phyloP scores from a whole-genome alignment of 1,140 invertebrate species.

The Lerema accius region DNA sequence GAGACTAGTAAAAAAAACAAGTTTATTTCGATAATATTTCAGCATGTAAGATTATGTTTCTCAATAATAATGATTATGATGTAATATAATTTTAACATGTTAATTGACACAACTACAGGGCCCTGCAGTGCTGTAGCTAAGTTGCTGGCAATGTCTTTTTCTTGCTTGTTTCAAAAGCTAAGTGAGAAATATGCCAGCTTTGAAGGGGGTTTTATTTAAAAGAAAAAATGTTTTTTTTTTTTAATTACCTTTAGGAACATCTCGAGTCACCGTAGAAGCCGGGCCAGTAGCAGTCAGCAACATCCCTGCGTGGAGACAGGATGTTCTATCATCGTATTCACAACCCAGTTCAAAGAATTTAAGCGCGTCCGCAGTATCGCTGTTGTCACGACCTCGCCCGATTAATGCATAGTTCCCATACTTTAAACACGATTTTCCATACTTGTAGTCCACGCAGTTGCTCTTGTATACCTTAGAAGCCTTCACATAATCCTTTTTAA shows the following conservation, averaged over 20 bases:
- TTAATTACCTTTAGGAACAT: conserved; percentile 65
- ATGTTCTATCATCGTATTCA: conserved; percentile 85
- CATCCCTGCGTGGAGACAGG: conserved; percentile 90
- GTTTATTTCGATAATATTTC: too few relatives aligned
- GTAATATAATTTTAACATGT: too few relatives aligned
- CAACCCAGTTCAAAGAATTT: conserved; percentile 92
- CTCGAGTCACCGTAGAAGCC: conserved; percentile 75
- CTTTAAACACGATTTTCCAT: conserved; percentile 92
- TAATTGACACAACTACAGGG: too few relatives aligned
- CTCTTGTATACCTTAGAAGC: conserved; percentile 90
- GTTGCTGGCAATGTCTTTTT: too few relatives aligned
- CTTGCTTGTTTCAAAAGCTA: too few relatives aligned
- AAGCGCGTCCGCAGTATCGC: conserved; percentile 83
- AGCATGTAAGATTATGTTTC: too few relatives aligned
- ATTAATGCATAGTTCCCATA: conserved; percentile 88
- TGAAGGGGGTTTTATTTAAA: too few relatives aligned
- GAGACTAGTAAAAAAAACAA: neutral
- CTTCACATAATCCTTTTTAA: conserved; percentile 90
- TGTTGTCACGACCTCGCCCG: conserved; percentile 84
- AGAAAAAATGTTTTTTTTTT: too few relatives aligned
- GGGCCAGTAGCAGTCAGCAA: conserved; percentile 84
- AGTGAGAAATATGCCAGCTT: too few relatives aligned
- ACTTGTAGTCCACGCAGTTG: conserved; percentile 93
- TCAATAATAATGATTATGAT: too few relatives aligned
- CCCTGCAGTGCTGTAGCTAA: too few relatives aligned